Conservation (phyloP, 35 echinoderm and acorn worm species). For the Nesometra sesokonis region DNA sequence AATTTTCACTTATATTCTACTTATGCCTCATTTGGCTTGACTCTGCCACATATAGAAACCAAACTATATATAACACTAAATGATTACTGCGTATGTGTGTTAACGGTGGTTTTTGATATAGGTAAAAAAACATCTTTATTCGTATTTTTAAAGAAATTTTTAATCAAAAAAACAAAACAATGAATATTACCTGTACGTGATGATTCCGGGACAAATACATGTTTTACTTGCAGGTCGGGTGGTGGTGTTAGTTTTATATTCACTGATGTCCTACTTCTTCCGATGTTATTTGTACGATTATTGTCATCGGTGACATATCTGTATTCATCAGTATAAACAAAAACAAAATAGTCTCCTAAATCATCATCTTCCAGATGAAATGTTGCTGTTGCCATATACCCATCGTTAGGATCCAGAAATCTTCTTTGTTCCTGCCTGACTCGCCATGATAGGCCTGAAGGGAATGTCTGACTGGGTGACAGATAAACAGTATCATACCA, state of each 20-base stretch:
- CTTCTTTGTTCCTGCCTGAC: not conserved
- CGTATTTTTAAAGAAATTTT: too few species aligned
- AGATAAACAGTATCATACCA: slow-evolving; percentile 11
- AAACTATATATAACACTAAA: too few species aligned
- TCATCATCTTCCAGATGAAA: not conserved
- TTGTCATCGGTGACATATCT: not conserved
- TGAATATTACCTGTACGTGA: not conserved
- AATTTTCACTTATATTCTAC: too few species aligned
- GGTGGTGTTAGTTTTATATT: slow-evolving; percentile 9
- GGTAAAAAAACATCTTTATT: too few species aligned
- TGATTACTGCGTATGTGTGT: too few species aligned
- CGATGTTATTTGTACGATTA: not conserved
- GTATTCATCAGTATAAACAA: not conserved
- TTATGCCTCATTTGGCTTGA: too few species aligned
- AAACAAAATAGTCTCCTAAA: not conserved
- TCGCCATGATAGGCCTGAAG: not conserved
- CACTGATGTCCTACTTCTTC: slow-evolving; percentile 1
- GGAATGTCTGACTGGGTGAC: not conserved
- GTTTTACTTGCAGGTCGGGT: not conserved
- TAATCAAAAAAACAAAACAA: not conserved
- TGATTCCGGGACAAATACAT: not conserved
- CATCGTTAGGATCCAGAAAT: not conserved
- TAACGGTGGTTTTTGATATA: too few species aligned
- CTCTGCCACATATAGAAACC: too few species aligned
- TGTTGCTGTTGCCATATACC: not conserved